These are phyloP conservation scores for Drosophila biarmipes DNA, from an alignment of 1,140 invertebrate genomes.

Conservation along the genomic window DNA sequence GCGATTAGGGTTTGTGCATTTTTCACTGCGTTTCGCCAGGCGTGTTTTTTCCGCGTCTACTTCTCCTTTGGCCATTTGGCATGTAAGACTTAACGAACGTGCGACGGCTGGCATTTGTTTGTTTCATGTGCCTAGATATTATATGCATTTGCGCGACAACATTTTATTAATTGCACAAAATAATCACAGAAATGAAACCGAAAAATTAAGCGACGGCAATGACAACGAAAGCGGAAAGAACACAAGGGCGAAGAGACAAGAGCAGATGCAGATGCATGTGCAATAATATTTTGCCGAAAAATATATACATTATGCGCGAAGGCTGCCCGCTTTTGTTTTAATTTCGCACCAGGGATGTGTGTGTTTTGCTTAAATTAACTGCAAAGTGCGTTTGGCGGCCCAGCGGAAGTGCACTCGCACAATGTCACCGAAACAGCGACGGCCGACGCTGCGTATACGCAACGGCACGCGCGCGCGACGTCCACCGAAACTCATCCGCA, in stretches of 20 bases:
- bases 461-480: conserved; percentile 63
- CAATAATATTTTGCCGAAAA: conserved; percentile 47
- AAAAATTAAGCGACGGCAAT: conserved; percentile 25
- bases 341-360: conserved; percentile 23
- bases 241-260: conserved; percentile 38
- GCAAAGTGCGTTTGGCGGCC: conserved; percentile 32
- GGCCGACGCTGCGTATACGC: conserved; percentile 73
- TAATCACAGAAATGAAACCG: conserved; percentile 40
- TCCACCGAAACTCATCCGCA: conserved; percentile 28
- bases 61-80: conserved; percentile 24
- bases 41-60: conserved; percentile 8
- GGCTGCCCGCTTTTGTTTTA: conserved; percentile 32
- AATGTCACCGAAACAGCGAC: conserved; percentile 27
- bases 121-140: conserved; percentile 30
- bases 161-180: conserved; percentile 55
- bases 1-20: conserved; percentile 32
- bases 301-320: conserved; percentile 39
- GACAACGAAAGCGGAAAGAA: conserved; percentile 6
- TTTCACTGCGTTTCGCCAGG: conserved; percentile 11
- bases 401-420: conserved; percentile 31
- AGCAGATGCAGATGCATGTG: conserved; percentile 25
- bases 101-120: conserved; percentile 25
- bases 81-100: conserved; percentile 53
- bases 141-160: conserved; percentile 67
- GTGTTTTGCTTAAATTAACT: conserved; percentile 34